Evolutionary conservation across 2,113 vertebrate genomes (phyloP).

Genomic region (Dromaius novaehollandiae): DNA sequence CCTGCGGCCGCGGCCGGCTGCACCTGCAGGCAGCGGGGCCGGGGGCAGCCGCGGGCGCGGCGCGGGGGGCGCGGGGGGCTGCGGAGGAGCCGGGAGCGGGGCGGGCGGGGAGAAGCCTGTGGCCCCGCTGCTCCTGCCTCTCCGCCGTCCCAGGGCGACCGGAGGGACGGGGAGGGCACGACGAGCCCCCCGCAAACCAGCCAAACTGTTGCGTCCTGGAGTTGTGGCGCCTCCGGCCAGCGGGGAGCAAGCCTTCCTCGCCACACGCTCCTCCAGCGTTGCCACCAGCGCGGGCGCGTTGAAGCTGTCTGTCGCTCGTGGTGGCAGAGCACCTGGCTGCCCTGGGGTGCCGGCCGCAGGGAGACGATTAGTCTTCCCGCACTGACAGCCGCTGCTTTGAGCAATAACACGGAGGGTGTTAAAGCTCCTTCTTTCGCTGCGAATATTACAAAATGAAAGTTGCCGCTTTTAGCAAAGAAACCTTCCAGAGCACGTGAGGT

Average conservation of each 20-base stretch:
- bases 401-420: not conserved
- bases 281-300: not conserved
- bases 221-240: not conserved
- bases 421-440: not conserved
- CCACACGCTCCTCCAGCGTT: not conserved
- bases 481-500: not conserved
- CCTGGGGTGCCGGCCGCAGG: not conserved
- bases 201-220: not conserved
- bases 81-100: not conserved
- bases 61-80: not conserved
- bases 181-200: not conserved
- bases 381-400: not conserved
- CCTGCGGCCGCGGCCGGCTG: too few relatives aligned
- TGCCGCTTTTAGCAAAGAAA: not conserved
- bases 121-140: not conserved
- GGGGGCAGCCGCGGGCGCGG: too few relatives aligned
- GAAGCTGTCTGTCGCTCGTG: not conserved
- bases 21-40: too few relatives aligned
- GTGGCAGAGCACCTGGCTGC: slow-evolving; percentile 28
- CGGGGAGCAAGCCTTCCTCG: not conserved
- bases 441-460: slow-evolving; percentile 9
- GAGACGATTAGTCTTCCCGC: not conserved
- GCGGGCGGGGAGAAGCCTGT: not conserved
- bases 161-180: not conserved
- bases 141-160: not conserved